Evolutionary conservation across 1,140 invertebrate species (phyloP).

Genomic region (Aphelenchoides avenae): DNA sequence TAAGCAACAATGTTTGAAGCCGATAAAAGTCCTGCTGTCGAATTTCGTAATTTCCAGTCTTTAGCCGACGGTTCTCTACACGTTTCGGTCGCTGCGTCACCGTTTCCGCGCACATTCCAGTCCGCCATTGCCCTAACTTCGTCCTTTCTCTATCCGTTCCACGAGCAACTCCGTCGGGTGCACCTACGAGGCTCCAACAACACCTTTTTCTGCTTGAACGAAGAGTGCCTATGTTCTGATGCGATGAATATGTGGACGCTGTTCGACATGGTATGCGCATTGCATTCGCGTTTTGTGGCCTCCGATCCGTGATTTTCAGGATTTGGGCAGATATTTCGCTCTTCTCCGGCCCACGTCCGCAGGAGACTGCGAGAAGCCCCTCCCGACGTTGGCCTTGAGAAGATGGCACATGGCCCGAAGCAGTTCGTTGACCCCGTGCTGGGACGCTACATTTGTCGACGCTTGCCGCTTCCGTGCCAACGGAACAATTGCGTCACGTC

Average conservation of each 20-base stretch:
- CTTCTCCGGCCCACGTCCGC: neutral
- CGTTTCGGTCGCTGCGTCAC: conserved; percentile 16
- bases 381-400: conserved; percentile 15
- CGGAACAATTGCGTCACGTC: conserved; percentile 25
- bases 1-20: conserved; percentile 10
- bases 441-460: conserved; percentile 21
- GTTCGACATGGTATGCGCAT: conserved; percentile 5
- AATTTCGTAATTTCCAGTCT: no score
- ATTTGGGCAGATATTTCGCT: conserved; percentile 14
- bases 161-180: conserved; percentile 4
- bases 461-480: conserved; percentile 24
- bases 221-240: conserved; percentile 15
- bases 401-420: conserved; percentile 18
- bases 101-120: conserved; percentile 24
- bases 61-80: conserved; percentile 8
- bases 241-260: conserved; percentile 6
- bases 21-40: conserved; percentile 6
- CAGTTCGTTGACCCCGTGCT: conserved; percentile 26
- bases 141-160: conserved; percentile 20
- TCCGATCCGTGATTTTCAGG: conserved; percentile 11
- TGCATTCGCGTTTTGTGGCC: neutral
- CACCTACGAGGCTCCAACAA: conserved; percentile 14
- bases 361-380: conserved; percentile 5
- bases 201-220: conserved; percentile 26
- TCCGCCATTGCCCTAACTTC: conserved; percentile 31